A percentile compares a stretch with the other conserved stretches of the same genome.
Conservation (phyloP, 2,113 vertebrate species). For the Atrichornis clamosus region DNA sequence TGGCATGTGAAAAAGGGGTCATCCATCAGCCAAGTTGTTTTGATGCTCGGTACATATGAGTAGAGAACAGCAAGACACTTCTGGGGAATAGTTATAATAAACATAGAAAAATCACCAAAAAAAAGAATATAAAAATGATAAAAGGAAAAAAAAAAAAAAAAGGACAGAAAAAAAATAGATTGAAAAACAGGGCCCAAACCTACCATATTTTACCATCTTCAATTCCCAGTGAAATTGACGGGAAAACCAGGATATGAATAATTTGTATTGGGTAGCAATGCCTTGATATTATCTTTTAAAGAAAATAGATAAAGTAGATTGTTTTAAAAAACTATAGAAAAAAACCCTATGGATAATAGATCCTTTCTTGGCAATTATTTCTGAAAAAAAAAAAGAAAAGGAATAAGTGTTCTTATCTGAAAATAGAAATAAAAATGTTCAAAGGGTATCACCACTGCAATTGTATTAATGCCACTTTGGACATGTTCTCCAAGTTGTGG, state of each 20-base stretch:
- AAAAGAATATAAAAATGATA: neutral
- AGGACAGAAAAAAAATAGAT: neutral
- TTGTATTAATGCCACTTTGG: slow-evolving; percentile 78
- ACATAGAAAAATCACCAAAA: slow-evolving; percentile 45
- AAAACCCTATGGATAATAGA: slow-evolving; percentile 28
- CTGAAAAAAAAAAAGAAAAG: slow-evolving; percentile 61
- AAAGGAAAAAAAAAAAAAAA: slow-evolving; percentile 27
- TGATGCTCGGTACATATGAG: slow-evolving; percentile 48
- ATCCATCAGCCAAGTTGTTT: slow-evolving; percentile 57
- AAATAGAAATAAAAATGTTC: slow-evolving; percentile 67
- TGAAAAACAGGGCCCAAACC: neutral
- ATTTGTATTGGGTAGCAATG: slow-evolving; percentile 54
- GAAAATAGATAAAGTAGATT: slow-evolving; percentile 51
- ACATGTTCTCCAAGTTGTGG: slow-evolving; percentile 89
- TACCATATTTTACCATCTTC: neutral
- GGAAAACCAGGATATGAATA: neutral
- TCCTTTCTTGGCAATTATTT: slow-evolving; percentile 72
- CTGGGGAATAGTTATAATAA: slow-evolving; percentile 50
- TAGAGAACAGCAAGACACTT: slow-evolving; percentile 56
- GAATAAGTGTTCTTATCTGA: slow-evolving; percentile 83
- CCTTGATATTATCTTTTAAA: slow-evolving; percentile 59
- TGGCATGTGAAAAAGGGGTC: slow-evolving; percentile 48
- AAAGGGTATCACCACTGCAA: slow-evolving; percentile 77
- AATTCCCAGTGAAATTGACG: neutral
- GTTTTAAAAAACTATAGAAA: slow-evolving; percentile 27